phyloP scores from a whole-genome alignment of 2,113 vertebrate species.

The Cisticola juncidis region DNA sequence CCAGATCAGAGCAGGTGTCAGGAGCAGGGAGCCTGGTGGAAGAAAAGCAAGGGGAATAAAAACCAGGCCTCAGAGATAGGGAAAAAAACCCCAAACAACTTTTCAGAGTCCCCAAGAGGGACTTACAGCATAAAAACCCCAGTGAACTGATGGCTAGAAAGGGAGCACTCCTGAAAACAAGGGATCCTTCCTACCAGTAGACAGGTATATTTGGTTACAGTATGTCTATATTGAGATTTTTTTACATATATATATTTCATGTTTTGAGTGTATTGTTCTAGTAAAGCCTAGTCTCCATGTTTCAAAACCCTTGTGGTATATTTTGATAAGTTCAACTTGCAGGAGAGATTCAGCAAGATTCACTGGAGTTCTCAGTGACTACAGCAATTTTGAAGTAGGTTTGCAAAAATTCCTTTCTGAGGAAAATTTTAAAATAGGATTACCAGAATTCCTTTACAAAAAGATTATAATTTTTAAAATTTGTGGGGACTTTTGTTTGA shows the following conservation, averaged over 20 bases:
- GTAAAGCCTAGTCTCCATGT: neutral
- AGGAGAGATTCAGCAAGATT: neutral
- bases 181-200: neutral
- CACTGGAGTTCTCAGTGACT: neutral
- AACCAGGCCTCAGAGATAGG: neutral
- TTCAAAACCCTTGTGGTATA: neutral
- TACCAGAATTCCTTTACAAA: neutral
- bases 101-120: neutral
- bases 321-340: neutral
- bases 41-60: neutral
- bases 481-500: neutral
- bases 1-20: neutral
- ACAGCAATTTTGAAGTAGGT: neutral
- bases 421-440: neutral
- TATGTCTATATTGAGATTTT: neutral
- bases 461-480: neutral
- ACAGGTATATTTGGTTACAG: neutral
- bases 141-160: neutral
- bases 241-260: neutral
- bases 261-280: neutral
- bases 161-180: neutral
- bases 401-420: neutral
- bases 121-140: neutral
- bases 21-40: neutral
- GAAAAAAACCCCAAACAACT: neutral